Evolutionary conservation across 2,888 invertebrate species (phyloP), one percentile per base, ranked within the genome.

Genomic region (Cenopis cana): DNA sequence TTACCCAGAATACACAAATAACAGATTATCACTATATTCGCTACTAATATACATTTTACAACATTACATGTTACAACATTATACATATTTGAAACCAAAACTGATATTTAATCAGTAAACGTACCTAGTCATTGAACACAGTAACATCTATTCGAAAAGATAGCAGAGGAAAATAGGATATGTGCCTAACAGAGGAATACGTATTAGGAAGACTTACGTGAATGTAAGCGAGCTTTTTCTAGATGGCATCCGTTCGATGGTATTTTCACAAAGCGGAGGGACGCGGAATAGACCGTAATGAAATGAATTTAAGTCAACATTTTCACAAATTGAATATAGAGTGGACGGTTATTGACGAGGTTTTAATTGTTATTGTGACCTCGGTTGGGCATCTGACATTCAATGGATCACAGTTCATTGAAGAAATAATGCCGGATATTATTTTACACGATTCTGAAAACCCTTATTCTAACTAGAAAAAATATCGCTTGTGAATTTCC

Each of bases 241-340:
- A 46, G 59, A 68, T 55, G 46, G 18, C 29, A 54, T 33, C 29
- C 46, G 18, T 41, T 55, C 17, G 46, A 68, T 55, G 54, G 29
- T 46, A 68, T 33, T 68, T 46, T 61, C 55, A 49, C 55, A 61
- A 68, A 55, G 36, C 20, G 61, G 61, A 55, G 38, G 18, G 55
- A 61, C 38, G n/a, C 52, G 20, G 52, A 57, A 68, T 61, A 24
- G 12, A 46, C 38, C 52, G 71, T 76, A 77, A 78, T 79, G 76
- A 79, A 82, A 82, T 81, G 79, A 81, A 80, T 78, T 76, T 78
- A 68, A 78, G 75, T 78, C 73, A 77, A 74, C 78, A 77, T 79
- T 80, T 82, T 77, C 78, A 76, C 76, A 81, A 81, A 82, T 84
- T 81, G 76, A 78, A 80, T 82, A 55, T 62, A 36, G 20, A 69